Base-by-base conservation (phyloP, 1,140 invertebrate genomes). In the Battus philenor region DNA sequence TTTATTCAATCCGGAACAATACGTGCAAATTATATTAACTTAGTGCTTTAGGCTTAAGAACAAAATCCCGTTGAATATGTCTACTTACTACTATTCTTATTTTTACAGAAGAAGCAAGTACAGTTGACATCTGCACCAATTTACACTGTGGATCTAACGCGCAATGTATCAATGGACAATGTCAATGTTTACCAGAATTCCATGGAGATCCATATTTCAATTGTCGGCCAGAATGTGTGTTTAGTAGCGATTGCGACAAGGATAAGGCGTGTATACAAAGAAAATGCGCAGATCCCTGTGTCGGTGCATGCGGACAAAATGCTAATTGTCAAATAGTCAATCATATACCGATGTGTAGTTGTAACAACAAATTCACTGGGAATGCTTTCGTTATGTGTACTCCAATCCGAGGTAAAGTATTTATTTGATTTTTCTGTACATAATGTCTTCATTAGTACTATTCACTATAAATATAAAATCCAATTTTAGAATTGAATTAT, bases 161-260 rank as follows among this genome's bases (percentile, higher is more conserved):
- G 8, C 63, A 92, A 38, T 96, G 94, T 71, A 89, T 92, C 67
- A 92, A 77, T 54, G 89, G 89, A 4, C 66, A 87, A 43, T 93
- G 91, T 51, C 85, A 84, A 29, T 93, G 91, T 54, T 60, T 91
- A 34, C 76, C 87, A 4, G 89, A 91, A 56, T 93, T 91, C 70
- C 81, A 88, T 44, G 90, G 90, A 4, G 88, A 90, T 68, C 90
- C 91, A 13, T 93, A 93, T 59, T 86, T 71, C 45, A 90, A 87
- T 29, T 96, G 94, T 69, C 87, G 93, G 27, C 94, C 94, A 13
- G 93, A 95, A 68, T 96, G 94, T 76, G 91, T 93, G 0, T 89
- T 92, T 63, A 95, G 94, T 68, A 91, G 92, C 0, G 94, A 96
- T 46, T 96, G 94, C 70, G 86, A 92, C 1, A 86, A 90, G 12